These are phyloP conservation scores for Dryobota labecula DNA, from an alignment of 2,888 invertebrate genomes.

Conservation along the genomic window DNA sequence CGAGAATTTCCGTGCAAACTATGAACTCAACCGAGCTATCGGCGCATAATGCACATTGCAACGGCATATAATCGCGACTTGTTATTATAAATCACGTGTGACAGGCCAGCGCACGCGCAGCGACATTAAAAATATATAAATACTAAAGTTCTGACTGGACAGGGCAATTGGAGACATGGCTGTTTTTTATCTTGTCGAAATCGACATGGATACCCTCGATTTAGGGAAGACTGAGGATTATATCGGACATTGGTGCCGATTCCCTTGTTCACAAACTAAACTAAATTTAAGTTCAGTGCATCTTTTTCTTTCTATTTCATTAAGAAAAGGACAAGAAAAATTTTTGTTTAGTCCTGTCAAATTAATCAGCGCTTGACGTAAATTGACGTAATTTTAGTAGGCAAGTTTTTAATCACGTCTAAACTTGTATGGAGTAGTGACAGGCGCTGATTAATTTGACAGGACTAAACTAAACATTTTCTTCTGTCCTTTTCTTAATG, in stretches of 20 bases:
- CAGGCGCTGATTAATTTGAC: too few relatives aligned
- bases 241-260: background rate
- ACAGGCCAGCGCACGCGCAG: slow-evolving; percentile 37
- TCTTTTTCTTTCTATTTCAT: too few relatives aligned
- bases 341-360: too few relatives aligned
- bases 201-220: background rate
- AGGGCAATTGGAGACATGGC: background rate
- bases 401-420: too few relatives aligned
- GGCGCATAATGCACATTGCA: slow-evolving; percentile 48
- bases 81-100: slow-evolving; percentile 61
- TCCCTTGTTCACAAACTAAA: too few relatives aligned
- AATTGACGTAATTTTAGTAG: too few relatives aligned
- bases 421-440: too few relatives aligned
- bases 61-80: slow-evolving; percentile 36
- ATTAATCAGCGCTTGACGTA: too few relatives aligned
- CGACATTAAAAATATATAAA: slow-evolving; percentile 26
- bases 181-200: background rate
- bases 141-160: slow-evolving; percentile 5
- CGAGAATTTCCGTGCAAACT: slow-evolving; percentile 7
- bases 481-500: too few relatives aligned
- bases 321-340: too few relatives aligned
- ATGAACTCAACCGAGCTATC: slow-evolving; percentile 10
- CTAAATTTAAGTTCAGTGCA: too few relatives aligned
- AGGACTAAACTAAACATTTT: too few relatives aligned
- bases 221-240: background rate